Conservation (phyloP, 2,797 vertebrate genomes). For the Alcedo atthis region DNA sequence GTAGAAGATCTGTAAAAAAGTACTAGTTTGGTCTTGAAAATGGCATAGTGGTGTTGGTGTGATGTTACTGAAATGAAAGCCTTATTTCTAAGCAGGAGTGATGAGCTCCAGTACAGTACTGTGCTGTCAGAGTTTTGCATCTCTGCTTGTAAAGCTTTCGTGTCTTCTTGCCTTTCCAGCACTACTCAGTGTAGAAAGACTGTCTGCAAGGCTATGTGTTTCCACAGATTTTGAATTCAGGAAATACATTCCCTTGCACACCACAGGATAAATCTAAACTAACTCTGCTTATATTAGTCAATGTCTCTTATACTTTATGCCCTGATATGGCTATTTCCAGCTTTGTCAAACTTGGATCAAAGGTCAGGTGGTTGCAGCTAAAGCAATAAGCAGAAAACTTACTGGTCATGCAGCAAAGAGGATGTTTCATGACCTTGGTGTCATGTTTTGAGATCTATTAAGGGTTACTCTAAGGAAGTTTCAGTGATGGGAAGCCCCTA, state of each 20-base stretch:
- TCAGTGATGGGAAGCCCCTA: neutral
- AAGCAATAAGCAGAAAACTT: neutral
- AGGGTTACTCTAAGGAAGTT: neutral
- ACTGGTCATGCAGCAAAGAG: neutral
- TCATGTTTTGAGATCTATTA: neutral
- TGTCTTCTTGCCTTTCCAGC: neutral
- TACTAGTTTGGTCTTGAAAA: neutral
- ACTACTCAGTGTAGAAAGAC: neutral
- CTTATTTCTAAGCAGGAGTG: neutral
- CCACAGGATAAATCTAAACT: neutral
- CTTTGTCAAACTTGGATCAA: neutral
- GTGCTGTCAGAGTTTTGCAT: neutral
- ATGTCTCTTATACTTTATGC: neutral
- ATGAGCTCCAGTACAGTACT: accelerated
- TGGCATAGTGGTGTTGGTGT: neutral
- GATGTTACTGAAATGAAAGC: neutral
- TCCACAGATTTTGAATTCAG: neutral
- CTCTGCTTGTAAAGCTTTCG: neutral
- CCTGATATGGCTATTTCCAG: neutral
- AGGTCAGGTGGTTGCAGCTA: neutral
- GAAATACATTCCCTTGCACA: neutral
- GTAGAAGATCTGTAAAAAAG: neutral
- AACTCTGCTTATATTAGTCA: neutral
- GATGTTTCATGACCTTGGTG: neutral
- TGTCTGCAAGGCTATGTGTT: neutral